A percentile compares a stretch with the other conserved stretches of the same genome.
Evolutionary conservation across 2,113 vertebrate species (phyloP).

Genomic region (Leptosomus discolor): DNA sequence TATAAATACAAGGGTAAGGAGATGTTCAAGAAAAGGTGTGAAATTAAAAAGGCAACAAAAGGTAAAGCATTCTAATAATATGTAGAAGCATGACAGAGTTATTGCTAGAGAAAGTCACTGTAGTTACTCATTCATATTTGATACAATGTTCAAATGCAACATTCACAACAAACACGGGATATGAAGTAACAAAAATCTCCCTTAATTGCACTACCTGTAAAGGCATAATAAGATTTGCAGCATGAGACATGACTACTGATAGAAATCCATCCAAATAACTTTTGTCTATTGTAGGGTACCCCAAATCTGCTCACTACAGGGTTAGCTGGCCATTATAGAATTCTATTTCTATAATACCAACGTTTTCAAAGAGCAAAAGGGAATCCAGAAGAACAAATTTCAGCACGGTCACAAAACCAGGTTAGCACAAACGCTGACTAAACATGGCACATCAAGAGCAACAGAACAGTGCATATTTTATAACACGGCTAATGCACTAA

Average conservation of each 20-base stretch:
- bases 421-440: accelerated
- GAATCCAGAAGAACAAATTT: not conserved
- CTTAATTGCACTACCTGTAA: not conserved
- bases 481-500: accelerated
- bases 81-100: accelerated
- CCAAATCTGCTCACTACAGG: not conserved
- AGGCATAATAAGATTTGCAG: not conserved
- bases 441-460: not conserved
- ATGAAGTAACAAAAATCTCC: not conserved
- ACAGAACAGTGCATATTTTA: not conserved
- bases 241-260: not conserved
- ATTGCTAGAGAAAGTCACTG: not conserved
- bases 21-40: not conserved
- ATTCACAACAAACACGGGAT: accelerated
- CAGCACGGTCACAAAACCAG: not conserved
- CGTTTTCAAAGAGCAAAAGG: not conserved
- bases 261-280: not conserved
- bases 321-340: accelerated
- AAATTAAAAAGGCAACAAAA: not conserved
- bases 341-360: not conserved
- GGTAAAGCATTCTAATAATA: not conserved
- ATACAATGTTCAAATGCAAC: not conserved
- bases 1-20: not conserved
- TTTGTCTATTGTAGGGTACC: accelerated
- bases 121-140: not conserved